Conservation (phyloP, 2,797 vertebrate species). For the Columba guinea region DNA sequence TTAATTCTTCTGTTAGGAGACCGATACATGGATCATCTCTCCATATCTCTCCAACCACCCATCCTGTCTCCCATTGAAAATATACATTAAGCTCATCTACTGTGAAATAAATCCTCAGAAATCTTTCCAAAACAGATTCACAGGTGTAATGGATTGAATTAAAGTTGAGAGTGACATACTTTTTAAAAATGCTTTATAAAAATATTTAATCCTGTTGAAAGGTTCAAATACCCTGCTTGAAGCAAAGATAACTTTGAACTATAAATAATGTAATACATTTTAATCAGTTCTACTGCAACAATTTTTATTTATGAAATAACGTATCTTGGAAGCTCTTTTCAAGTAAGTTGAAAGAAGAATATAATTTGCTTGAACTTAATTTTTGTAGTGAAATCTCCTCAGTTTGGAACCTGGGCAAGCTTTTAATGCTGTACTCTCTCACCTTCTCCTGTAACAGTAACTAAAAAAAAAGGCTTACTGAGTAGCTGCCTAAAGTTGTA, state of each 20-base stretch:
- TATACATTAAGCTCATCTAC: neutral
- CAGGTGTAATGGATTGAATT: constrained; percentile 39
- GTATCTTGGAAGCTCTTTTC: neutral
- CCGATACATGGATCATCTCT: neutral
- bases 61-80: constrained; percentile 3
- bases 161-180: neutral
- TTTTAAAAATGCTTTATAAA: neutral
- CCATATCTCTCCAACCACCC: neutral
- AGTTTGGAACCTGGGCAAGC: neutral
- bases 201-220: constrained; percentile 42
- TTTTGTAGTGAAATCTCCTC: neutral
- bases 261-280: constrained; percentile 41
- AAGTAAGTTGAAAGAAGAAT: neutral
- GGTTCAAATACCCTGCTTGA: constrained; percentile 26
- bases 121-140: constrained; percentile 26
- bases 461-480: neutral
- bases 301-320: constrained; percentile 20
- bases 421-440: neutral
- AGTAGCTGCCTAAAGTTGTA: neutral
- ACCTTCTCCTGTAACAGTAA: neutral
- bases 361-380: neutral
- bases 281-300: constrained; percentile 44
- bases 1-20: neutral
- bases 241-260: constrained; percentile 35
- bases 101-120: constrained; percentile 33